Conservation (phyloP, 2,113 vertebrate genomes). For the Sisor rabdophorus region DNA sequence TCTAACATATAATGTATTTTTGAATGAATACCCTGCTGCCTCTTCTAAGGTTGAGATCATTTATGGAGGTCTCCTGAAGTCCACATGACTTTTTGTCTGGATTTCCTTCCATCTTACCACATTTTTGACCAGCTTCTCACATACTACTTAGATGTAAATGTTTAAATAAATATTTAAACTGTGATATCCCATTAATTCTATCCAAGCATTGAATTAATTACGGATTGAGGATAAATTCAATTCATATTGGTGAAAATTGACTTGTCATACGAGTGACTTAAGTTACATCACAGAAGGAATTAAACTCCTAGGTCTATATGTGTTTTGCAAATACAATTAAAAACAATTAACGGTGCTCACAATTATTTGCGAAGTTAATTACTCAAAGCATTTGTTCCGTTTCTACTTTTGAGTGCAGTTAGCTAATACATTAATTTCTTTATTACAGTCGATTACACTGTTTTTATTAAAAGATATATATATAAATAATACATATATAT, state of each 20-base stretch:
- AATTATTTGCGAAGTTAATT: conserved; percentile 1
- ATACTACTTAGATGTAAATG: too few relatives aligned
- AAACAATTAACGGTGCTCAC: conserved; percentile 4
- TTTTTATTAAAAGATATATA: neutral
- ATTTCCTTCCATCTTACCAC: neutral
- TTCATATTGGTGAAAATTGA: too few relatives aligned
- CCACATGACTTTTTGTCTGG: neutral
- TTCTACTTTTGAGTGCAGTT: neutral
- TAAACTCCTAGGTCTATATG: too few relatives aligned
- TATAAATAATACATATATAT: too few relatives aligned
- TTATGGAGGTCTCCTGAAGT: neutral
- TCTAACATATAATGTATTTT: neutral
- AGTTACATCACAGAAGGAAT: too few relatives aligned
- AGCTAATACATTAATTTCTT: neutral
- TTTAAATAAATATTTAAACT: neutral
- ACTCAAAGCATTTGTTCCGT: neutral
- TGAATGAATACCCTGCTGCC: neutral
- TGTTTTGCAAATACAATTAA: neutral
- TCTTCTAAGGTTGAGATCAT: neutral
- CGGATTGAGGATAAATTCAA: too few relatives aligned
- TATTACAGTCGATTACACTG: neutral
- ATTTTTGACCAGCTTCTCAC: neutral
- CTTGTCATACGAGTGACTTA: too few relatives aligned
- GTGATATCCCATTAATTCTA: neutral
- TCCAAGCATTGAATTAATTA: neutral